A percentile compares a stretch with the other conserved stretches of the same genome.
phyloP scores from a whole-genome alignment of 2,113 vertebrate species.

The Pelvicachromis taeniatus region DNA sequence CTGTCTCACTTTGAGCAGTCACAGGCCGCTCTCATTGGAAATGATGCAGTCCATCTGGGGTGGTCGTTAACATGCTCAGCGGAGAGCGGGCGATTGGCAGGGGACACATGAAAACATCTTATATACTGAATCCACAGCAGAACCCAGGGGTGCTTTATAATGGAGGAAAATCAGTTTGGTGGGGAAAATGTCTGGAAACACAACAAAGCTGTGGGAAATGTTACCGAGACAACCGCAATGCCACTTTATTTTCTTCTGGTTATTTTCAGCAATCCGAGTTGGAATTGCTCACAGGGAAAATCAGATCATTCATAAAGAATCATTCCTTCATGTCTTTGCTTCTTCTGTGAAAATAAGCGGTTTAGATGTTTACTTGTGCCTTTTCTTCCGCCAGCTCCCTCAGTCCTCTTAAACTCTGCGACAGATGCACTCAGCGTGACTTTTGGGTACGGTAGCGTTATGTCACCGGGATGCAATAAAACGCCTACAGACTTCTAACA shows the following conservation, averaged over 20 bases:
- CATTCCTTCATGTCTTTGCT: neutral
- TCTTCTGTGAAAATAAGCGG: constrained; percentile 17
- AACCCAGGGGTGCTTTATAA: constrained; percentile 40
- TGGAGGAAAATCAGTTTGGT: constrained; percentile 22
- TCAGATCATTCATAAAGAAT: constrained; percentile 22
- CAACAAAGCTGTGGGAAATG: constrained; percentile 57
- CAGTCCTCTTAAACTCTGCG: neutral
- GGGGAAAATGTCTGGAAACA: constrained; percentile 36
- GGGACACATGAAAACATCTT: constrained; percentile 51
- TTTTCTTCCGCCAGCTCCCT: neutral
- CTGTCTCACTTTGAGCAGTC: constrained; percentile 15
- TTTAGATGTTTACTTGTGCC: constrained; percentile 2
- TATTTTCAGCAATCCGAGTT: constrained; percentile 12
- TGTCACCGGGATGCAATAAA: constrained; percentile 6
- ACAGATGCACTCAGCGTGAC: constrained; percentile 33
- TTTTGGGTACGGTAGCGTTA: neutral
- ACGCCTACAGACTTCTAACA: constrained; percentile 10
- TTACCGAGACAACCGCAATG: constrained; percentile 39
- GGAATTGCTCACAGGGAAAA: constrained; percentile 11
- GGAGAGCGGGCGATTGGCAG: constrained; percentile 41
- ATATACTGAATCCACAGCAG: constrained; percentile 21
- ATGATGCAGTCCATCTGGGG: constrained; percentile 59
- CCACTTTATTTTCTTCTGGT: constrained; percentile 36
- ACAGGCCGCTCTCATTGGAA: constrained; percentile 41
- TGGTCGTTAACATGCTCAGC: constrained; percentile 51